Evolutionary conservation across 2,888 invertebrate species (phyloP), one percentile per base, ranked within the genome.

Genomic region (Pachliopta kotzebuea): DNA sequence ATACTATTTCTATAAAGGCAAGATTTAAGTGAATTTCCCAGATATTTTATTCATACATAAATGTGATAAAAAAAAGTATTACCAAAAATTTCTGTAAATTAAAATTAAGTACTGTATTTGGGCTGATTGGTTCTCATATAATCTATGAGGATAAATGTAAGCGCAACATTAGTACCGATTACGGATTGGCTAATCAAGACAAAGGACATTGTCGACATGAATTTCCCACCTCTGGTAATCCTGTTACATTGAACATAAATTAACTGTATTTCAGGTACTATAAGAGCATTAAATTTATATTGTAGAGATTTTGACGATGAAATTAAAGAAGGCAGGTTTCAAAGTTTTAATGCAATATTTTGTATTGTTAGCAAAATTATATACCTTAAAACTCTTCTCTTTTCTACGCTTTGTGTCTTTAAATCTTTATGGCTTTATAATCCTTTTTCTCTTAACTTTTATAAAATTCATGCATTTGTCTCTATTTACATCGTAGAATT

Each of bases 141-240:
- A 54, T 65, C 65, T 65, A 23, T 65, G 61, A 61, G 53, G 23
- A 31, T 6, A 24, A n/a, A n/a, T 66, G 53, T 64, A 56, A 62
- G 63, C 60, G 58, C 50, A 54, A 52, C 63, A 66, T 66, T 66
- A 67, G 49, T 64, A 58, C 60, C 66, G 56, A 67, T 67, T 62
- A 60, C 54, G 63, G 66, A 65, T 67, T 61, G 67, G 56, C 61
- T 63, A 57, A 65, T 65, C 62, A 56, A 68, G 64, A 66, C 68
- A 68, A 65, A 63, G 61, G 67, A 60, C 60, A 60, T 60, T 57
- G 63, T 18, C 21, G 23, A 42, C 31, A 31, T 54, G 56, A 56
- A 57, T 58, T 23, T 21, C 31, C 42, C 56, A 56, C 60, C 29
- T 53, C 11, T 26, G 49, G 49, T 54, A 53, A 63, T 59, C 49